A percentile compares a stretch with the other conserved stretches of the same genome.
Conservation (phyloP, 2,888 invertebrate genomes). For the Listrodromus nycthemerus region DNA sequence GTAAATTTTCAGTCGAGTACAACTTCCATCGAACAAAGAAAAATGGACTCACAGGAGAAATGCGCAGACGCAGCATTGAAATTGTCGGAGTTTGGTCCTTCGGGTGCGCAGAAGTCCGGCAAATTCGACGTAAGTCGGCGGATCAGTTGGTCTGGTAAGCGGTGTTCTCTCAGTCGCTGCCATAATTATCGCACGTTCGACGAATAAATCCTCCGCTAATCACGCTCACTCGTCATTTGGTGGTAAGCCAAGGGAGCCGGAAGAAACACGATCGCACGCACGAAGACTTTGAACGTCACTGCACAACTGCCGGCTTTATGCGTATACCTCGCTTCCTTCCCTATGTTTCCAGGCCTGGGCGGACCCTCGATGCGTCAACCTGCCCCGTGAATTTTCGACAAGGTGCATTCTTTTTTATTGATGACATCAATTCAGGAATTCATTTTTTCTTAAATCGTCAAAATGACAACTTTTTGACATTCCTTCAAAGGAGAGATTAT, state of each 20-base stretch:
- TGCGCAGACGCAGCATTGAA: conserved; percentile 90
- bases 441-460: too few relatives aligned
- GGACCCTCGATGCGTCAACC: not conserved
- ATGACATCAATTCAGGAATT: too few relatives aligned
- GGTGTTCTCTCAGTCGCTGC: conserved; percentile 86
- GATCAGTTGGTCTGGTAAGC: conserved; percentile 82
- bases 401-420: not conserved
- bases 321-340: conserved; percentile 18
- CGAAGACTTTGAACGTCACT: conserved; percentile 61
- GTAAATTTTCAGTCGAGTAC: not conserved
- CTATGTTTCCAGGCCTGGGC: not conserved
- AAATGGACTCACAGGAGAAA: conserved; percentile 88
- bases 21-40: not conserved
- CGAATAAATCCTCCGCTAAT: conserved; percentile 33
- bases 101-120: conserved; percentile 84
- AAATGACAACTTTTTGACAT: too few relatives aligned
- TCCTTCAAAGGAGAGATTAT: too few relatives aligned
- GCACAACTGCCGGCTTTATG: conserved; percentile 51
- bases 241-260: conserved; percentile 18
- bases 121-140: conserved; percentile 86
- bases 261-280: conserved; percentile 61
- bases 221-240: conserved; percentile 23
- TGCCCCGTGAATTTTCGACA: not conserved
- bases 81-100: conserved; percentile 85
- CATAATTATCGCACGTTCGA: conserved; percentile 64